A percentile compares a stretch with the other conserved stretches of the same genome.
These are phyloP conservation scores for Sinocyclocheilus grahami DNA, from an alignment of 2,113 vertebrate species.

Conservation along the genomic window DNA sequence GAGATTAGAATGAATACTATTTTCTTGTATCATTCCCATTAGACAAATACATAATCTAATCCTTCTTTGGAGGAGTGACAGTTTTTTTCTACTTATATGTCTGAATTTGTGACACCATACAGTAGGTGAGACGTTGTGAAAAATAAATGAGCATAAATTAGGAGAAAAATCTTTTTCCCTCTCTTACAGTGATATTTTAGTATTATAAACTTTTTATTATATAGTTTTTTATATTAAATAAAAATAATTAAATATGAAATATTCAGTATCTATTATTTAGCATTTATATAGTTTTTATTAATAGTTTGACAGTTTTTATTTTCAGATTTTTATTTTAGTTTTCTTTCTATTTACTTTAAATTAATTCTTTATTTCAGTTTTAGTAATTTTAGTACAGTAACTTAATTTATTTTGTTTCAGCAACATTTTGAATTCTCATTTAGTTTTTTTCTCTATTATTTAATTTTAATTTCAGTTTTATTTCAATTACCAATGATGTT, in stretches of 20 bases:
- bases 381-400: too few relatives aligned
- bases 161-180: neutral
- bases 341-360: too few relatives aligned
- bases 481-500: neutral
- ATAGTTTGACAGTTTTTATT: too few relatives aligned
- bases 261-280: too few relatives aligned
- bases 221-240: too few relatives aligned
- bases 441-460: too few relatives aligned
- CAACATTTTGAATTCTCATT: too few relatives aligned
- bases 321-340: too few relatives aligned
- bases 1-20: neutral
- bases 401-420: too few relatives aligned
- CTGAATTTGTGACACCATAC: conserved; percentile 22
- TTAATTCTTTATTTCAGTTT: too few relatives aligned
- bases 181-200: neutral
- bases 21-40: neutral
- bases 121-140: conserved; percentile 21
- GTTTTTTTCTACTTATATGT: neutral
- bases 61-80: neutral
- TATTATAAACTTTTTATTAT: neutral
- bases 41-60: neutral
- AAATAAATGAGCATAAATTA: neutral
- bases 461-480: neutral
- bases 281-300: too few relatives aligned
- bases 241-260: too few relatives aligned